Evolutionary conservation across 2,888 invertebrate genomes (phyloP).

Genomic region (Diplolepis rosae): DNA sequence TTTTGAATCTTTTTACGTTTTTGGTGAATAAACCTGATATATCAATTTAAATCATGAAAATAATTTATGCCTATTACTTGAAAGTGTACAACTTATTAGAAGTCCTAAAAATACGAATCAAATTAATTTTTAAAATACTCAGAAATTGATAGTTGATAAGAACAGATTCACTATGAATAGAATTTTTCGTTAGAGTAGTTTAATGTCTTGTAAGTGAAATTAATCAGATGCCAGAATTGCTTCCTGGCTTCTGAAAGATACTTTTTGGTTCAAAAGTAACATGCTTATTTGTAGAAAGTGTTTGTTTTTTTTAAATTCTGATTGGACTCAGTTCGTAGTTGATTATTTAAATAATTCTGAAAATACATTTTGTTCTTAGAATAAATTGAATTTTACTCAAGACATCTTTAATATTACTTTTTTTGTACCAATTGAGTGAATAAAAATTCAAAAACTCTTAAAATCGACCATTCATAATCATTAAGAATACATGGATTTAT

Average conservation of each 20-base stretch:
- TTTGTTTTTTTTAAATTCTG: conserved; percentile 18
- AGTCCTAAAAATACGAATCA: too few species aligned
- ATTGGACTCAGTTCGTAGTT: background rate
- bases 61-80: too few species aligned
- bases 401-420: background rate
- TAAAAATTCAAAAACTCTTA: background rate
- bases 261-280: conserved; percentile 25
- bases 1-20: too few species aligned
- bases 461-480: background rate
- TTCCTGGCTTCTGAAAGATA: background rate
- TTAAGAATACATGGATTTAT: background rate
- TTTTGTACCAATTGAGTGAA: background rate
- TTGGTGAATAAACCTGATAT: too few species aligned
- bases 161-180: background rate
- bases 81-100: too few species aligned
- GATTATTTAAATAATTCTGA: background rate
- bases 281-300: conserved; percentile 1
- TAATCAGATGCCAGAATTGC: background rate
- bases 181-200: conserved; percentile 2
- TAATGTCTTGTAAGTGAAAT: background rate
- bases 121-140: too few species aligned
- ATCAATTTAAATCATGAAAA: too few species aligned
- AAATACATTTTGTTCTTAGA: background rate
- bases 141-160: too few species aligned
- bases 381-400: background rate